phyloP scores from a whole-genome alignment of 2,888 invertebrate species.

The Eupithecia pulchellata region DNA sequence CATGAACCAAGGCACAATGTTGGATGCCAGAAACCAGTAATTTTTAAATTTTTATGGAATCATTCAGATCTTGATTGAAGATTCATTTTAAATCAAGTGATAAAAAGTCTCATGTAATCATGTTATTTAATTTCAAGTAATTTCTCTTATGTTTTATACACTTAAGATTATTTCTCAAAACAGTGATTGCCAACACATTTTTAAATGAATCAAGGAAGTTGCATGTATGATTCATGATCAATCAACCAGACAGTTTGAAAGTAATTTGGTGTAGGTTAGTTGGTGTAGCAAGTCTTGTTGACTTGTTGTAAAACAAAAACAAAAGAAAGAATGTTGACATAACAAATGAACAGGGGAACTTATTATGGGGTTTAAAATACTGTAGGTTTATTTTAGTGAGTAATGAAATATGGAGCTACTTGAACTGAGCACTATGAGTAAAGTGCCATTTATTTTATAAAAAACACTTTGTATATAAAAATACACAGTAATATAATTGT shows the following conservation, averaged over 20 bases:
- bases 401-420: not conserved
- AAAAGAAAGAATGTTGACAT: not conserved
- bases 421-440: not conserved
- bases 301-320: not conserved
- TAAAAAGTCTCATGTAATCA: not conserved
- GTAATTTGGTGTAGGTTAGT: conserved; percentile 14
- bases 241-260: conserved; percentile 17
- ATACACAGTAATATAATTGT: too few species aligned
- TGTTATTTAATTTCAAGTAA: too few species aligned
- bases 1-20: conserved; percentile 25
- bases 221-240: not conserved
- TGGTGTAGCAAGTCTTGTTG: not conserved
- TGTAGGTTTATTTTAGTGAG: not conserved
- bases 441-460: too few species aligned
- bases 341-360: conserved; percentile 8
- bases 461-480: too few species aligned
- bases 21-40: not conserved
- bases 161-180: conserved; percentile 16
- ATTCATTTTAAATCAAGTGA: not conserved
- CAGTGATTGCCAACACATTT: not conserved
- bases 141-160: too few species aligned
- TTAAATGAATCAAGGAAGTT: conserved; percentile 24
- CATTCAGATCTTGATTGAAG: not conserved
- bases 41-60: not conserved
- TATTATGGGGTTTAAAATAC: not conserved